Percentiles rank a stretch among this genome's conserved stretches.
Conservation (phyloP, 1,140 invertebrate genomes). For the Hetaerina americana region DNA sequence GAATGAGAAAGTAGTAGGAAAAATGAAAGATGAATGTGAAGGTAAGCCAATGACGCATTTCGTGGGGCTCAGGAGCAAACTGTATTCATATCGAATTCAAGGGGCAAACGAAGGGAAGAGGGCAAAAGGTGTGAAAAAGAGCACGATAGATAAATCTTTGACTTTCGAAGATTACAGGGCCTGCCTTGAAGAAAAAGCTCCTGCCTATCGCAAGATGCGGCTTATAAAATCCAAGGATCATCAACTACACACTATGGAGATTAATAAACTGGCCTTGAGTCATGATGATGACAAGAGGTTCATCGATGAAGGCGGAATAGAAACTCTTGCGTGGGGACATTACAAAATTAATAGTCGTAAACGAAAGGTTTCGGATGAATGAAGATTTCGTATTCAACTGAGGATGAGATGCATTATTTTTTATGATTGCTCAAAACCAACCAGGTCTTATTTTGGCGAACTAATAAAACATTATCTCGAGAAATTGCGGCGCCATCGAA, state of each 20-base stretch:
- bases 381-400: too few relatives aligned
- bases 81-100: neutral
- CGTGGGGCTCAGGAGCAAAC: neutral
- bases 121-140: neutral
- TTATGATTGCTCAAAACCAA: too few relatives aligned
- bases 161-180: neutral
- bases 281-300: constrained; percentile 5
- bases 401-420: too few relatives aligned
- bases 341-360: neutral
- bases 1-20: neutral
- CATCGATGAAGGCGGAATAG: neutral
- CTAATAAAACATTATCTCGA: too few relatives aligned
- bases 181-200: neutral
- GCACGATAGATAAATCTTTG: neutral
- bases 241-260: neutral
- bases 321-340: constrained; percentile 4
- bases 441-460: too few relatives aligned
- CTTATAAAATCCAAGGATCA: constrained; percentile 4
- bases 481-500: too few relatives aligned
- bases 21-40: constrained; percentile 4
- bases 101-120: neutral
- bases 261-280: constrained; percentile 1
- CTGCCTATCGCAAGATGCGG: neutral
- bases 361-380: too few relatives aligned
- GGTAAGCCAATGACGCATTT: neutral